Evolutionary conservation across 2,113 vertebrate genomes (phyloP), one percentile per base, ranked within the genome.

Genomic region (Laterallus jamaicensis): DNA sequence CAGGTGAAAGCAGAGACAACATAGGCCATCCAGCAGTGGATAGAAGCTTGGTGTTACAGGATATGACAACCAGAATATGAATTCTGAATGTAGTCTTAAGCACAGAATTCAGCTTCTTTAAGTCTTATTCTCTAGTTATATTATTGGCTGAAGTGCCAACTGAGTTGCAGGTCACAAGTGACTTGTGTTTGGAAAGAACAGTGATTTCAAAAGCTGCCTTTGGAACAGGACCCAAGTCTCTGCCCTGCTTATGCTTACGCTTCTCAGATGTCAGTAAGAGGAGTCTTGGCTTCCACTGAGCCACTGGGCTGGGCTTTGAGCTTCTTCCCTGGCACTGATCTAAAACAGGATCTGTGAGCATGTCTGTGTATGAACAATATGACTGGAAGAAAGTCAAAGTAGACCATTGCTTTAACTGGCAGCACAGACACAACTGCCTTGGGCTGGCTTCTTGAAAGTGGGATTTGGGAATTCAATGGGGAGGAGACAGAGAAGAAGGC

Each of bases 231-330:
- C 12, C 28, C 42, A 39, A 15, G 14, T n/a, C 15, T 70, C 75
- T 40, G 15, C 8, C 40, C 44, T 20, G 21, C 18, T 49, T 58
- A 8, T 14, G n/a, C 11, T 20, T 58, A 21, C 0, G 1, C 5
- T 39, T 35, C 15, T 15, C 21, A 42, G 50, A 47, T 58, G n/a
- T 25, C 14, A 7, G 0, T 40, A 73, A 29, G 67, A 52, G 10
- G 37, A 69, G n/a, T 39, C 24, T 28, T 37, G 16, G 19, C 9
- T 79, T 63, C 20, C 28, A 28, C 32, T 40, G 60, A 83, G 12
- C 7, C 44, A 17, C 76, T 15, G 39, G 52, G 24, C n/a, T 60
- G 52, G 22, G n/a, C 21, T 71, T 77, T 73, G 59, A 62, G 11
- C 31, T 76, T 84, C 11, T 59, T 70, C 44, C 15, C 26, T 1